Evolutionary conservation across 2,113 vertebrate genomes (phyloP).

Genomic region (Heloderma charlesbogerti): DNA sequence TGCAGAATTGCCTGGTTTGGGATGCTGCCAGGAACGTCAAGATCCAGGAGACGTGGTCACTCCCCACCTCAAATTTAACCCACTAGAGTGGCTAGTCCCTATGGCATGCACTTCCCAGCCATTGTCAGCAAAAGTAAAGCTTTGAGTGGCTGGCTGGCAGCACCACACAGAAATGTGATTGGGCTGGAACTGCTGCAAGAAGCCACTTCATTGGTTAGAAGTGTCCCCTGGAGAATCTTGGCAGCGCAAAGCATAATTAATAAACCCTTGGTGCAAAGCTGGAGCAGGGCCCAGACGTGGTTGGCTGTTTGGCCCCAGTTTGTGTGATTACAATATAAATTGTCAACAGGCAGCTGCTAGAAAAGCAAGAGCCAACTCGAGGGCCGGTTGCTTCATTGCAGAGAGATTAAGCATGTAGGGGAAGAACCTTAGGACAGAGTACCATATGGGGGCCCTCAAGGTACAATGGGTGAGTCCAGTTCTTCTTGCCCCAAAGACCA

Average conservation of each 20-base stretch:
- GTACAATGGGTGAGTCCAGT: neutral
- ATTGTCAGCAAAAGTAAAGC: neutral
- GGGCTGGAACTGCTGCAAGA: neutral
- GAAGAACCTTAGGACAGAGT: neutral
- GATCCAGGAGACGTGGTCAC: neutral
- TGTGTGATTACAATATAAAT: slow-evolving; percentile 24
- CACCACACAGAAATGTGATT: too few relatives aligned
- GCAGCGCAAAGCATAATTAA: slow-evolving; percentile 7
- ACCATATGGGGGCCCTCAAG: neutral
- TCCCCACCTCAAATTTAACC: neutral
- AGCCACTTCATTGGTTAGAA: neutral
- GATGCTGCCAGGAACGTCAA: neutral
- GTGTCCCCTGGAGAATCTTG: neutral
- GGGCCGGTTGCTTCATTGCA: neutral
- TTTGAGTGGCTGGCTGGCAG: neutral
- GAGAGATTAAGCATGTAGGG: neutral
- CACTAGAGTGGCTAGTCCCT: neutral
- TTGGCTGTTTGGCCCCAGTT: slow-evolving; percentile 1
- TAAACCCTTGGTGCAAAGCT: neutral
- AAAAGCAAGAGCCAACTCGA: neutral
- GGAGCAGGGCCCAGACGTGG: neutral
- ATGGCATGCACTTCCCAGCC: neutral
- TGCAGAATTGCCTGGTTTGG: neutral
- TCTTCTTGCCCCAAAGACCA: neutral
- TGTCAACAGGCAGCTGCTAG: slow-evolving; percentile 10